Base-by-base conservation (phyloP, 1,140 invertebrate species). In the Telenomus remus region DNA sequence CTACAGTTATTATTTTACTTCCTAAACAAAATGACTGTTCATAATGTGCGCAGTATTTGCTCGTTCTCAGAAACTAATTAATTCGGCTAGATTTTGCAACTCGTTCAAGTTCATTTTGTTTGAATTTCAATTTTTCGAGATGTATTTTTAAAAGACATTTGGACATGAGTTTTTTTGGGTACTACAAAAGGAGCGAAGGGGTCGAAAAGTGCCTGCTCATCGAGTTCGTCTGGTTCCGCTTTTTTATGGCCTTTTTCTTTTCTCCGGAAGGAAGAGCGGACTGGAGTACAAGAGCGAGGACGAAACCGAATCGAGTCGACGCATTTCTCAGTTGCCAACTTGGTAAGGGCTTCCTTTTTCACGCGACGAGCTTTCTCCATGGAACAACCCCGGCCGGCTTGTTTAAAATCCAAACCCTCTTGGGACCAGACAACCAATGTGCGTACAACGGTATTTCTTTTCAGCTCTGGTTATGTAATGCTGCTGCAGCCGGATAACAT, bases 201-300 rank as follows among this genome's bases (percentile, higher is more conserved):
- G n/a, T n/a, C n/a, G n/a, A n/a, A 77, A 77, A 77, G 68, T 72
- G 74, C 74, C 74, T 71, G 75, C 69, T 77, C 75, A 77, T 77
- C 75, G 60, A 63, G 19, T 77, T 77, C 75, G 68, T 72, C 75
- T 72, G 75, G 57, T 72, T 71, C 74, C 69, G 57, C 57, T 51
- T 77, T 77, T 72, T 77, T 71, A 76, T 33, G 72, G 69, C 65
- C 43, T 77, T 72, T 70, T 63, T 60, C n/a, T n/a, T n/a, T n/a
- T n/a, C n/a, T 54, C 50, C 68, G 64, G 69, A 72, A 77, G 68
- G 68, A 77, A 72, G 57, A 68, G 42, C 35, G 69, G 37, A 59
- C 68, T 76, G n/a, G n/a, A 56, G 55, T 60, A 60, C 48, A 37
- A 70, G 57, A 19, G 48, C 56, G 64, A 50, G 54, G 57, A 69